Evolutionary conservation across 2,888 invertebrate species (phyloP).

Genomic region (Meghimatium bilineatum): DNA sequence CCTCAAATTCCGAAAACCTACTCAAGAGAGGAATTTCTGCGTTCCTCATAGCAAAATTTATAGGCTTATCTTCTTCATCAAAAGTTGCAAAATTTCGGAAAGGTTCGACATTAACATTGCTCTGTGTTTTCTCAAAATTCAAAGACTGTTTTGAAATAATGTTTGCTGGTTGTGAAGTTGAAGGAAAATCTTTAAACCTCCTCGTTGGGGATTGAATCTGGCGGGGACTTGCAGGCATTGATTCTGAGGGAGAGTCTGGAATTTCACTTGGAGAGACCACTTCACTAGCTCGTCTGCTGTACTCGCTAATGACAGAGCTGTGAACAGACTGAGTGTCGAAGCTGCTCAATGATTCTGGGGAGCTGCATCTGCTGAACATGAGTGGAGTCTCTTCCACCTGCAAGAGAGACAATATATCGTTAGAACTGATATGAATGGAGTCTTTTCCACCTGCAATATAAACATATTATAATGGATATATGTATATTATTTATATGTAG

Average conservation of each 20-base stretch:
- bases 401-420: conserved; percentile 70
- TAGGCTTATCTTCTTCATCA: conserved; percentile 46
- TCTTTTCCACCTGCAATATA: too few relatives aligned
- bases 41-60: conserved; percentile 36
- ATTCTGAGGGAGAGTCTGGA: conserved; percentile 94
- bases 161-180: conserved; percentile 5
- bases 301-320: conserved; percentile 81
- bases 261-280: conserved; percentile 86
- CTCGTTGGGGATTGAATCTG: conserved; percentile 76
- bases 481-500: too few relatives aligned
- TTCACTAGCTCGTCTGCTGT: conserved; percentile 85
- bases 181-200: conserved; percentile 8
- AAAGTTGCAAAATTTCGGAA: conserved; percentile 43
- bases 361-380: conserved; percentile 96
- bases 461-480: too few relatives aligned
- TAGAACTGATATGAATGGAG: too few relatives aligned
- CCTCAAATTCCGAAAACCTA: conserved; percentile 21
- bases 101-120: conserved; percentile 29
- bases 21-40: neutral
- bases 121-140: conserved; percentile 22
- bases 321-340: conserved; percentile 89
- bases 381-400: conserved; percentile 89
- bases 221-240: conserved; percentile 87
- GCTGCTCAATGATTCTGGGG: conserved; percentile 92
- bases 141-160: conserved; percentile 30